A percentile compares a stretch with the other conserved stretches of the same genome.
phyloP scores from a whole-genome alignment of 2,888 invertebrate species.

The Dicyrtomina minuta region DNA sequence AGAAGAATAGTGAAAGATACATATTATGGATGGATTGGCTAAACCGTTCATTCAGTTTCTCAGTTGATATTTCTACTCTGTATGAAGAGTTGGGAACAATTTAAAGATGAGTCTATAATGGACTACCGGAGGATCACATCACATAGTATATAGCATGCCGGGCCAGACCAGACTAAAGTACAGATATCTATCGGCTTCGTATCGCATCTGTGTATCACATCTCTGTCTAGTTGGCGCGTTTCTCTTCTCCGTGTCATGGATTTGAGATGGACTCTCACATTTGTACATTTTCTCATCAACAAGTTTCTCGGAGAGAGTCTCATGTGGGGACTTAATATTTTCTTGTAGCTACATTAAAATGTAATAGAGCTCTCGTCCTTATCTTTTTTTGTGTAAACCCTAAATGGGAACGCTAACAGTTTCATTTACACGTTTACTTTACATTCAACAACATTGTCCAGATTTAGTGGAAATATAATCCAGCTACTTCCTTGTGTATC shows the following conservation, averaged over 20 bases:
- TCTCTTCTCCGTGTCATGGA: not conserved
- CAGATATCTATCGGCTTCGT: too few species aligned
- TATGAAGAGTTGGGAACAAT: too few species aligned
- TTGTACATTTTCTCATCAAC: slow-evolving; percentile 30
- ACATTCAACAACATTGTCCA: slow-evolving; percentile 26
- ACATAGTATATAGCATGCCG: too few species aligned
- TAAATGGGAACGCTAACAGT: slow-evolving; percentile 15
- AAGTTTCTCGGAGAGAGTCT: slow-evolving; percentile 6
- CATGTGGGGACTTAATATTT: slow-evolving; percentile 16
- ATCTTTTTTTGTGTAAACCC: slow-evolving; percentile 9
- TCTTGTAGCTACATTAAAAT: slow-evolving; percentile 4
- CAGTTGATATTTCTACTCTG: too few species aligned
- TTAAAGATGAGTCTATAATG: too few species aligned
- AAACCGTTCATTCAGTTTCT: too few species aligned
- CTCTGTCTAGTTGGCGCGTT: not conserved
- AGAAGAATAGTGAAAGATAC: too few species aligned
- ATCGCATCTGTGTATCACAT: too few species aligned
- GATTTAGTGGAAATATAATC: slow-evolving; percentile 14
- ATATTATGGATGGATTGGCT: too few species aligned
- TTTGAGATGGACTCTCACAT: slow-evolving; percentile 17
- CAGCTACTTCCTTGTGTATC: slow-evolving; percentile 9
- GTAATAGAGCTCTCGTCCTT: slow-evolving; percentile 20
- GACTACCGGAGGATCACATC: too few species aligned
- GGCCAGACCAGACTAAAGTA: too few species aligned
- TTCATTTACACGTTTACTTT: slow-evolving; percentile 12